These are phyloP conservation scores for Cryptophagus acutangulus DNA, from an alignment of 2,888 invertebrate species.

Conservation along the genomic window DNA sequence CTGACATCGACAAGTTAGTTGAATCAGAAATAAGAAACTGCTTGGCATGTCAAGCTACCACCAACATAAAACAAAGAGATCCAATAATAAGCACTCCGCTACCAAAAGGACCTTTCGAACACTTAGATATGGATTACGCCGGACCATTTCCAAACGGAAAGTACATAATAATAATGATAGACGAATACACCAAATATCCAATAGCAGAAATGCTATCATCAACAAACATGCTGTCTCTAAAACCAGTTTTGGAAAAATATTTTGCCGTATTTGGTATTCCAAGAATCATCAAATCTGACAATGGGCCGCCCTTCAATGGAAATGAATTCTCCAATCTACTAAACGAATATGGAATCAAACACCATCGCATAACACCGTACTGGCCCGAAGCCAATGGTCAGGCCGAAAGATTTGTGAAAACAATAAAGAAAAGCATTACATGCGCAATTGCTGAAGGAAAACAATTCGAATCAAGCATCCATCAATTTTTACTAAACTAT, in stretches of 20 bases:
- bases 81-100: conserved; percentile 1
- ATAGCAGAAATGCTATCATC: conserved; percentile 12
- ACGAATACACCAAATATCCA: conserved; percentile 17
- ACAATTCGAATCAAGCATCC: not conserved
- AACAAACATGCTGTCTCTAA: conserved; percentile 11
- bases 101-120: conserved; percentile 11
- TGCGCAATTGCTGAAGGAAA: not conserved
- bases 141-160: conserved; percentile 16
- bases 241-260: conserved; percentile 11
- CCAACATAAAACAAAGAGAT: not conserved
- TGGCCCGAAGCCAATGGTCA: conserved; percentile 24
- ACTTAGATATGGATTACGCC: conserved; percentile 16
- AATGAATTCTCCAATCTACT: conserved; percentile 14
- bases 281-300: conserved; percentile 14
- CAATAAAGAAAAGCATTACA: conserved; percentile 11
- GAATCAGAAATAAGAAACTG: conserved; percentile 8
- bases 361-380: conserved; percentile 17
- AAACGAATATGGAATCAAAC: conserved; percentile 14
- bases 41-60: conserved; percentile 5
- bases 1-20: conserved; percentile 14
- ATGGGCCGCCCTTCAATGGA: conserved; percentile 19
- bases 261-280: conserved; percentile 15
- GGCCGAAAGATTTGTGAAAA: conserved; percentile 19
- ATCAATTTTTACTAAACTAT: conserved; percentile 10
- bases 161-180: conserved; percentile 13